Percentiles rank a stretch among this genome's conserved stretches.
These are phyloP conservation scores for Diadophis punctatus DNA, from an alignment of 2,113 vertebrate species.

Conservation along the genomic window DNA sequence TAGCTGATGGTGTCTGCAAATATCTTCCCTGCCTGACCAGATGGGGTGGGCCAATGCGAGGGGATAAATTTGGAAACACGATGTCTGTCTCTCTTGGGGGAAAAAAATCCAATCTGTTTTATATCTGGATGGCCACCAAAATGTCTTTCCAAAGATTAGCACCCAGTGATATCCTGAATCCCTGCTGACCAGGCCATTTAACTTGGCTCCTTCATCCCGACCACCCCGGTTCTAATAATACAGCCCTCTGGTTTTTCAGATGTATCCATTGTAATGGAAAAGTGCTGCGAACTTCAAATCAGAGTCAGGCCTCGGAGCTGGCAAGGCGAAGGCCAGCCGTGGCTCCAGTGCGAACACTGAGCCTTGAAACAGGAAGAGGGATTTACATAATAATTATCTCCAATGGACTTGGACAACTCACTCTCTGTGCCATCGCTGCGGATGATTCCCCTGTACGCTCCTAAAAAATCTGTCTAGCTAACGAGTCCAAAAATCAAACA, in stretches of 20 bases:
- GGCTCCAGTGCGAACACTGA: background rate
- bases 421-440: constrained; percentile 49
- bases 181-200: background rate
- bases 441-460: constrained; percentile 62
- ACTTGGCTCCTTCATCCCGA: accelerated
- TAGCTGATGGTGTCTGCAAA: background rate
- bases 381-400: constrained; percentile 65
- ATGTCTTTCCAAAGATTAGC: accelerated
- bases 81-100: background rate
- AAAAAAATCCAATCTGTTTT: accelerated
- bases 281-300: constrained; percentile 12
- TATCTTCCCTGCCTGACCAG: background rate
- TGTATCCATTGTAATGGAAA: background rate
- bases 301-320: constrained; percentile 26
- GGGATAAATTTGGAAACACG: background rate
- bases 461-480: constrained; percentile 65
- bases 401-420: constrained; percentile 45
- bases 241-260: background rate
- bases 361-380: constrained; percentile 17
- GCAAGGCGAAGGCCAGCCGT: accelerated
- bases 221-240: background rate
- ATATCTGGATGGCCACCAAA: accelerated
- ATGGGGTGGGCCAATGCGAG: too few relatives aligned
- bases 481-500: constrained; percentile 60
- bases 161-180: accelerated